These are phyloP conservation scores for Scleropages formosus DNA, from an alignment of 2,797 vertebrate species.

Conservation along the genomic window DNA sequence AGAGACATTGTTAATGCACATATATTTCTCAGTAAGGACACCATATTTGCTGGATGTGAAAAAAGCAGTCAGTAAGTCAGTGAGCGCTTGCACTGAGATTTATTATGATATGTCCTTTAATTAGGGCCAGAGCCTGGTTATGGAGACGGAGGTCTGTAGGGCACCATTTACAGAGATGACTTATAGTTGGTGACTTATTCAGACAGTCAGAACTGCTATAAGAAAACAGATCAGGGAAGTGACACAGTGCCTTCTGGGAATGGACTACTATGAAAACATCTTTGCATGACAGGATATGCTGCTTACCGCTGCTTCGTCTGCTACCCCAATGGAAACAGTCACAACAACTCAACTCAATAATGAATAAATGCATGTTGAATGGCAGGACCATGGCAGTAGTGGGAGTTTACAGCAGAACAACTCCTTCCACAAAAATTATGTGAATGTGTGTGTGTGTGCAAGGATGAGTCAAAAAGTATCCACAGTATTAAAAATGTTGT, in stretches of 20 bases:
- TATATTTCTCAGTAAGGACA: not conserved
- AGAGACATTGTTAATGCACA: not conserved
- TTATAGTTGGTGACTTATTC: conserved; percentile 10
- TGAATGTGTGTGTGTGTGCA: too few species aligned
- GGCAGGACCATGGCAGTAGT: too few species aligned
- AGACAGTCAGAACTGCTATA: not conserved
- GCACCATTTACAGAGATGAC: too few species aligned
- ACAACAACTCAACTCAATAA: not conserved
- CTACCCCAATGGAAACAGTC: not conserved
- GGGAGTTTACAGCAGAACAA: too few species aligned
- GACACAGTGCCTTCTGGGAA: not conserved
- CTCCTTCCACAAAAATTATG: too few species aligned
- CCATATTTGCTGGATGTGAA: not conserved
- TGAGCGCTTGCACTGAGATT: not conserved
- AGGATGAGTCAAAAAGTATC: too few species aligned
- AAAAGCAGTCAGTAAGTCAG: not conserved
- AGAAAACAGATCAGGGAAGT: not conserved
- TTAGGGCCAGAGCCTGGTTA: conserved; percentile 6
- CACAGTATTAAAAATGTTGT: too few species aligned
- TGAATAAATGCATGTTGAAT: conserved; percentile 1
- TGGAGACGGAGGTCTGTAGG: conserved; percentile 9
- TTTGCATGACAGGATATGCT: not conserved
- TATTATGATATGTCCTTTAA: conserved; percentile 1
- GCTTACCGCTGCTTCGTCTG: not conserved
- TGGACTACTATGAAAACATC: conserved; percentile 3